Percentiles rank a stretch among this genome's conserved stretches.
These are phyloP conservation scores for Centroberyx gerrardi DNA, from an alignment of 2,797 vertebrate genomes.

Conservation along the genomic window DNA sequence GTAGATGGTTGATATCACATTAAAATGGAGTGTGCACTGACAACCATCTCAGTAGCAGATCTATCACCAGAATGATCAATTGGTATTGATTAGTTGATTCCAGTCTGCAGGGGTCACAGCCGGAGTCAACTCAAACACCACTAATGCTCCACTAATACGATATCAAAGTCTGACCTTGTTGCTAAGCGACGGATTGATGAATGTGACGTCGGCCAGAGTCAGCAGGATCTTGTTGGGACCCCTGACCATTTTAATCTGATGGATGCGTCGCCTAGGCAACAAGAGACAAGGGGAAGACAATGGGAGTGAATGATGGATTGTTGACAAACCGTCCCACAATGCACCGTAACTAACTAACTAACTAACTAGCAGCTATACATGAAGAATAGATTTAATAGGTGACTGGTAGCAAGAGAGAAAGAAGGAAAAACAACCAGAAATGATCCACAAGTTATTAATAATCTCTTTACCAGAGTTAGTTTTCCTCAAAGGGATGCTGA, in stretches of 20 bases:
- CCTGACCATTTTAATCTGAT: slow-evolving; percentile 76
- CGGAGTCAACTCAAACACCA: too few relatives aligned
- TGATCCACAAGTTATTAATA: too few relatives aligned
- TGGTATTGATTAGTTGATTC: neutral
- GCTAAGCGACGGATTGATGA: slow-evolving; percentile 87
- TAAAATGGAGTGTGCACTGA: neutral
- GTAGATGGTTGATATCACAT: too few relatives aligned
- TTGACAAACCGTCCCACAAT: neutral
- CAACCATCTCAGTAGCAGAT: neutral
- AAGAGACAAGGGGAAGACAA: neutral
- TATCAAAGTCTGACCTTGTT: slow-evolving; percentile 79
- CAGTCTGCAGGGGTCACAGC: too few relatives aligned
- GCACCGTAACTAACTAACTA: neutral
- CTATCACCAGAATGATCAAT: neutral
- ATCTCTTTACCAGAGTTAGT: too few relatives aligned
- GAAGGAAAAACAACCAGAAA: too few relatives aligned
- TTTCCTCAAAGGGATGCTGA: too few relatives aligned
- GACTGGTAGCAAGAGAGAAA: too few relatives aligned
- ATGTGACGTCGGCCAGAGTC: slow-evolving; percentile 85
- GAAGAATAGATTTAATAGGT: too few relatives aligned
- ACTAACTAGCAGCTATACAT: too few relatives aligned
- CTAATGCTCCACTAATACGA: too few relatives aligned
- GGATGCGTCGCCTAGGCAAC: slow-evolving; percentile 78
- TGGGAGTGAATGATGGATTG: neutral
- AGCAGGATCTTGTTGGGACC: slow-evolving; percentile 86